Conservation (phyloP, 2,888 invertebrate species). For the Andrena minutula region DNA sequence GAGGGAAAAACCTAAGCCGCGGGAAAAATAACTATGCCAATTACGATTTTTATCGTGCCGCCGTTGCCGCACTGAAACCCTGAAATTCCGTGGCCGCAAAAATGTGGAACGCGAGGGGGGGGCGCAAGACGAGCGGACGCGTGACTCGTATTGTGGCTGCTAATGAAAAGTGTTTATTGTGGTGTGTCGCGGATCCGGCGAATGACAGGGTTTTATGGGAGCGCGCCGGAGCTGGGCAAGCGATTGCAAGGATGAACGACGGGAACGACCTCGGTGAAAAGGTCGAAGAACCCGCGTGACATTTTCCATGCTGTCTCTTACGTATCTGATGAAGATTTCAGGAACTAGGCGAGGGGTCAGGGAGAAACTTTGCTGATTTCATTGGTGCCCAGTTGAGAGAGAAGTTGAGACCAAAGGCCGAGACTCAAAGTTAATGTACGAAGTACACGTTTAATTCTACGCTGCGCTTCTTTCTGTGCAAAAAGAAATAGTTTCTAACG, state of each 20-base stretch:
- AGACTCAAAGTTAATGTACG: no score
- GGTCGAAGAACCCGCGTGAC: not conserved
- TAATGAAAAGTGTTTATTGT: slow-evolving; percentile 31
- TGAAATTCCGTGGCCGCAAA: slow-evolving; percentile 10
- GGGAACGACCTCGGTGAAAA: not conserved
- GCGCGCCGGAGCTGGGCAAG: not conserved
- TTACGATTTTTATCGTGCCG: slow-evolving; percentile 35
- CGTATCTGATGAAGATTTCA: no score
- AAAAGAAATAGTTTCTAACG: no score
- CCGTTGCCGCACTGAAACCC: not conserved
- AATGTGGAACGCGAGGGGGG: slow-evolving; percentile 17
- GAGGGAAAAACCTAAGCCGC: slow-evolving; percentile 4
- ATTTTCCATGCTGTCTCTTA: not conserved
- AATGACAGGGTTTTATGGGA: not conserved
- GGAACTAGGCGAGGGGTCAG: no score
- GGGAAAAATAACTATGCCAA: slow-evolving; percentile 34
- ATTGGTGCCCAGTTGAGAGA: no score
- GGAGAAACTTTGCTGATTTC: no score
- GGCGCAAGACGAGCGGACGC: slow-evolving; percentile 7
- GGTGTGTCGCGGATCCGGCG: slow-evolving; percentile 1
- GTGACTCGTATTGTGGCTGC: slow-evolving; percentile 6
- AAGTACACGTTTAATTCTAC: no score
- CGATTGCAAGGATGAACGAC: slow-evolving; percentile 5
- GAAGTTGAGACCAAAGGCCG: no score
- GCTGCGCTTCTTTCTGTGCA: no score